Evolutionary conservation across 2,113 vertebrate genomes (phyloP).

Genomic region (Apeltes quadracus): DNA sequence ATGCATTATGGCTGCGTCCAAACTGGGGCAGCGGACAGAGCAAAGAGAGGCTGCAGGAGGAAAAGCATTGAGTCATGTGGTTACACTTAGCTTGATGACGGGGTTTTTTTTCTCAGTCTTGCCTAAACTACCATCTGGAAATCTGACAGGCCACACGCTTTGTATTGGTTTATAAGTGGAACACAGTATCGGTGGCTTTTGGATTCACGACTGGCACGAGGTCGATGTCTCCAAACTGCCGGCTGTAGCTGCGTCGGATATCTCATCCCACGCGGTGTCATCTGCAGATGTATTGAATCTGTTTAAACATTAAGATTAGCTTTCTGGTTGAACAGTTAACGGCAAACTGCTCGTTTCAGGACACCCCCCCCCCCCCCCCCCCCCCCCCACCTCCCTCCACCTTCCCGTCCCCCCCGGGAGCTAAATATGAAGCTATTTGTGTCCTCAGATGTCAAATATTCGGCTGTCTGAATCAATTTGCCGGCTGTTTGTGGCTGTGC

Average conservation of each 20-base stretch:
- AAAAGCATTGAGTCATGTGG: background rate
- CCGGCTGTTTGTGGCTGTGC: slow-evolving; percentile 54
- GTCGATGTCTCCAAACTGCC: slow-evolving; percentile 20
- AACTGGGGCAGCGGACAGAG: background rate
- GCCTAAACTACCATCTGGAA: background rate
- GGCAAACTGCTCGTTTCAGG: slow-evolving; percentile 55
- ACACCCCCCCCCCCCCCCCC: too few relatives aligned
- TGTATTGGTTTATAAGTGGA: background rate
- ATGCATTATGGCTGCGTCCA: slow-evolving; percentile 1
- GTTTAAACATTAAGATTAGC: slow-evolving; percentile 74
- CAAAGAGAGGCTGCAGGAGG: background rate
- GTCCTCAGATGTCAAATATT: slow-evolving; percentile 76
- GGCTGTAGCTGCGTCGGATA: slow-evolving; percentile 25
- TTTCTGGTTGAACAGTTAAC: slow-evolving; percentile 69
- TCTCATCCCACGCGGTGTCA: slow-evolving; percentile 15
- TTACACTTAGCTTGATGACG: background rate
- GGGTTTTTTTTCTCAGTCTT: background rate
- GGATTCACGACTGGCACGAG: background rate
- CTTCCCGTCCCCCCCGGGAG: too few relatives aligned
- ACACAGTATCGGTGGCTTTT: background rate
- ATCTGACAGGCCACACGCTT: background rate
- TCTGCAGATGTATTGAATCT: slow-evolving; percentile 61
- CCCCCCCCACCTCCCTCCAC: background rate
- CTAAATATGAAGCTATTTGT: slow-evolving; percentile 64
- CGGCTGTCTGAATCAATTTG: slow-evolving; percentile 71